Percentiles rank a stretch among this genome's conserved stretches.
Evolutionary conservation across 2,113 vertebrate genomes (phyloP).

Genomic region (Spermophilus dauricus): DNA sequence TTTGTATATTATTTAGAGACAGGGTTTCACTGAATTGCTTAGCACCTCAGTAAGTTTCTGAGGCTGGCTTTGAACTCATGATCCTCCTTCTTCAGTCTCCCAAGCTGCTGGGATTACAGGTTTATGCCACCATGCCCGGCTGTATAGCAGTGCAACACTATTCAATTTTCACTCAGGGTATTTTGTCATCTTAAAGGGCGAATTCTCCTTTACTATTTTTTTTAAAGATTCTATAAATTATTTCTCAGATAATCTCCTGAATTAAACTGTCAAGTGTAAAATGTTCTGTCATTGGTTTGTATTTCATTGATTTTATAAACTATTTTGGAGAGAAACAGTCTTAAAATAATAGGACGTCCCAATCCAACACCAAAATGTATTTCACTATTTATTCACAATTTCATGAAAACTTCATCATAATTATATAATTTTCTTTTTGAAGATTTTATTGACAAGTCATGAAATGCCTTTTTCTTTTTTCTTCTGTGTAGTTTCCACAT

Average conservation of each 20-base stretch:
- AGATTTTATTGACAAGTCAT: background rate
- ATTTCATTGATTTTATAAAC: conserved; percentile 13
- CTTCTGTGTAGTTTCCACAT: no score
- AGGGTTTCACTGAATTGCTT: no score
- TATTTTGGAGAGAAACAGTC: background rate
- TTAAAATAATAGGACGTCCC: background rate
- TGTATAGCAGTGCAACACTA: background rate
- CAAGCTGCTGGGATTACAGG: no score
- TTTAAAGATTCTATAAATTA: background rate
- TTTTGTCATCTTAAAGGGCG: background rate
- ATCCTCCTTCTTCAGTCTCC: no score
- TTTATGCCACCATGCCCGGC: no score
- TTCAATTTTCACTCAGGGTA: background rate
- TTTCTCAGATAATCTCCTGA: background rate
- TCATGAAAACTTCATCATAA: background rate
- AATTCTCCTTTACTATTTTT: background rate
- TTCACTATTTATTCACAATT: background rate
- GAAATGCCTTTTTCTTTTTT: no score
- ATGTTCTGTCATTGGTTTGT: background rate
- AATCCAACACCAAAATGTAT: background rate
- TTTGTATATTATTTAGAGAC: no score
- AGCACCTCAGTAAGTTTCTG: no score
- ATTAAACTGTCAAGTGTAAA: background rate
- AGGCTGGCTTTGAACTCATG: no score
- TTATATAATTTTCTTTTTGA: background rate